Evolutionary conservation across 2,797 vertebrate species (phyloP), one percentile per base, ranked within the genome.

Genomic region (Danio kyathit): DNA sequence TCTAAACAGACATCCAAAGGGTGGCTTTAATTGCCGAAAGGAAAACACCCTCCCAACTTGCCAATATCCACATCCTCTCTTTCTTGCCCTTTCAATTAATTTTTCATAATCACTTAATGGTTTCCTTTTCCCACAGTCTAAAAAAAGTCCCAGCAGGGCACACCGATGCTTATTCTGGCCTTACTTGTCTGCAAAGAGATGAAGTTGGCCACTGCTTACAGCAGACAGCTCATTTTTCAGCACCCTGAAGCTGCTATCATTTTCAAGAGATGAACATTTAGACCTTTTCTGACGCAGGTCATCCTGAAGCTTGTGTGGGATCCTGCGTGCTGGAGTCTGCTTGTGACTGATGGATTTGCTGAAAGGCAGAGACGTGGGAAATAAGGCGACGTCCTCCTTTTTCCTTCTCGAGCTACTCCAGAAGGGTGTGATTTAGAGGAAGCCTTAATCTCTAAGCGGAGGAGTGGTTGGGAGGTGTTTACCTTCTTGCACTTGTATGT

Each of bases 21-120:
- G 64, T 76, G 17, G 46, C 74, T 86, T 87, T 74, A 73, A 79
- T 57, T 74, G 71, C 67, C 19, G 49, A 69, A 60, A 72, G 76
- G 83, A 85, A 82, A 87, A 87, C 82, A 78, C 73, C 74, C 81
- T 79, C 70, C 75, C 61, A 74, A 67, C 82, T 82, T 75, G 84
- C 87, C 86, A 84, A 83, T 57, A 75, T 88, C 86, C 86, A 89
- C 88, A 88, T 90, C 88, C 89, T 89, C 83, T 84, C 79, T 88
- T 89, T 90, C 88, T 88, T 87, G 80, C 79, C 76, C 82, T 80
- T 79, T 82, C 80, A 59, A 88, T 88, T 86, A 86, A 86, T 87
- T 89, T 84, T 88, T 85, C 88, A 88, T 88, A 85, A 88, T 80
- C 82, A 79, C 82, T 84, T 88, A 88, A 89, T 88, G 87, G 88